A percentile compares a stretch with the other conserved stretches of the same genome.
phyloP scores from a whole-genome alignment of 2,797 vertebrate species.

The Knipowitschia caucasica region DNA sequence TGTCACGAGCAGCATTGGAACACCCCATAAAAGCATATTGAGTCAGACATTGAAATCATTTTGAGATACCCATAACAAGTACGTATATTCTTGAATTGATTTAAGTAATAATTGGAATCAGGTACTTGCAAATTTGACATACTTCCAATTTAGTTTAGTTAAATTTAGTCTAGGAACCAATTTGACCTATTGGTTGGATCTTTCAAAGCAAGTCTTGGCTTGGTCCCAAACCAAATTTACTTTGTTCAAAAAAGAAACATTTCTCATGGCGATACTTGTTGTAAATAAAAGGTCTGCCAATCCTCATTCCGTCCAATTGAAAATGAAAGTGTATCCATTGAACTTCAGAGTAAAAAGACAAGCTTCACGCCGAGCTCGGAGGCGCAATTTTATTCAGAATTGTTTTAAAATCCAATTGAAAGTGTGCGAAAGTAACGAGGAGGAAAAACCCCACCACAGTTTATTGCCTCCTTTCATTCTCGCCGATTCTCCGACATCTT shows the following conservation, averaged over 20 bases:
- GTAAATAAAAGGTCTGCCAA: not conserved
- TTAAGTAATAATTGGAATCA: too few relatives aligned
- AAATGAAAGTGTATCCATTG: conserved; percentile 1
- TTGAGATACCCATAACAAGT: too few relatives aligned
- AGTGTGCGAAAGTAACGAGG: conserved; percentile 40
- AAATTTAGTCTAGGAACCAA: too few relatives aligned
- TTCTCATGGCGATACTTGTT: not conserved
- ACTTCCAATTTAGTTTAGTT: too few relatives aligned
- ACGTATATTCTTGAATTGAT: too few relatives aligned
- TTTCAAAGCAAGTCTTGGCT: not conserved
- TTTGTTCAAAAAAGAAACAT: too few relatives aligned
- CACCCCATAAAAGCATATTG: too few relatives aligned
- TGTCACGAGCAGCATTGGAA: too few relatives aligned
- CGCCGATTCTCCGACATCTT: conserved; percentile 82
- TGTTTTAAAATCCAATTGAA: conserved; percentile 74
- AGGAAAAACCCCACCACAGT: conserved; percentile 29
- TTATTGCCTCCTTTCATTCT: conserved; percentile 49
- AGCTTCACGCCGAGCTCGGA: conserved; percentile 41
- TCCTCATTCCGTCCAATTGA: not conserved
- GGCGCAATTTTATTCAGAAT: conserved; percentile 67
- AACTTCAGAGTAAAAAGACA: conserved; percentile 16
- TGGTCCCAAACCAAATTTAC: not conserved
- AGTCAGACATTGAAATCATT: too few relatives aligned
- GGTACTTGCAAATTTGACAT: too few relatives aligned
- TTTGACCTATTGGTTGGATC: too few relatives aligned